phyloP scores from a whole-genome alignment of 2,888 invertebrate species.

The Ernsta delagoae region DNA sequence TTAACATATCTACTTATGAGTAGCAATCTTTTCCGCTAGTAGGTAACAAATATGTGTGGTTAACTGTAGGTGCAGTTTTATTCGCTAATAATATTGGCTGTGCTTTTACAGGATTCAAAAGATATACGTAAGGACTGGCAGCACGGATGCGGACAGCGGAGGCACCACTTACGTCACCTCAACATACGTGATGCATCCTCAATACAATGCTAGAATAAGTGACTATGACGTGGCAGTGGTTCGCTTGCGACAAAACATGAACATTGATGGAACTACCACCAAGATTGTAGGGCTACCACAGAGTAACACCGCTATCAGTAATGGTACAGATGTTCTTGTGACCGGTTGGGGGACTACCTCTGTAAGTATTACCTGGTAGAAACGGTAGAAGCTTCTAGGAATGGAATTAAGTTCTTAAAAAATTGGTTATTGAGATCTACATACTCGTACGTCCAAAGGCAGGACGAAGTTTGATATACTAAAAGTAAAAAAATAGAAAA shows the following conservation, averaged over 20 bases:
- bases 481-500: too few relatives aligned
- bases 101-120: constrained; percentile 51
- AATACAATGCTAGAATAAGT: constrained; percentile 60
- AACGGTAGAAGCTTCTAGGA: too few relatives aligned
- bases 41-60: too few relatives aligned
- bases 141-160: constrained; percentile 59
- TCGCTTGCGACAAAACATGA: constrained; percentile 57
- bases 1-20: too few relatives aligned
- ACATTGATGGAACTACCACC: constrained; percentile 56
- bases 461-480: too few relatives aligned
- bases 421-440: too few relatives aligned
- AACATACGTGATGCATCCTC: constrained; percentile 59
- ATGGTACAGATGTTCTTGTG: constrained; percentile 54
- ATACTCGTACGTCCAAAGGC: too few relatives aligned
- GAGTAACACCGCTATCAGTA: constrained; percentile 47
- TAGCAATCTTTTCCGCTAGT: too few relatives aligned
- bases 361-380: not conserved
- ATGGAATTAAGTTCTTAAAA: too few relatives aligned
- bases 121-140: constrained; percentile 68
- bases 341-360: constrained; percentile 56
- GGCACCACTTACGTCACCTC: constrained; percentile 67
- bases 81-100: too few relatives aligned
- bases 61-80: too few relatives aligned
- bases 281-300: constrained; percentile 52
- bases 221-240: constrained; percentile 79